Percentiles rank a stretch among this genome's conserved stretches.
phyloP scores from a whole-genome alignment of 2,797 vertebrate genomes.

The Varecia variegata region DNA sequence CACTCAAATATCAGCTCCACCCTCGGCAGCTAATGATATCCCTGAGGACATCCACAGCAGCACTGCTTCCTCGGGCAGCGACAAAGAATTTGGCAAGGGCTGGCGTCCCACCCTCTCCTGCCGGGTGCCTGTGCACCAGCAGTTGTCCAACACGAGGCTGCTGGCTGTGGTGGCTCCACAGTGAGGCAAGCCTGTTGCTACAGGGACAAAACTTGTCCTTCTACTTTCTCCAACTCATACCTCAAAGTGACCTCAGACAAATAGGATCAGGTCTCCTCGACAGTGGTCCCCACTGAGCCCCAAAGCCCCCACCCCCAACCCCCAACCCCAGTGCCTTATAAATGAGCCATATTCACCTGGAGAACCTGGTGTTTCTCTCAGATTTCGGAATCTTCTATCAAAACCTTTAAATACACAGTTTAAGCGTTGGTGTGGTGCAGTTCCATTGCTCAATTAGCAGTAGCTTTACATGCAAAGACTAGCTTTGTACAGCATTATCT shows the following conservation, averaged over 20 bases:
- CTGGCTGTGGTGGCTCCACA: accelerated
- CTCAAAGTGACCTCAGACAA: not conserved
- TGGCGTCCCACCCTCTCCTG: no score
- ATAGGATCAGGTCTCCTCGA: not conserved
- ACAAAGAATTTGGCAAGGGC: not conserved
- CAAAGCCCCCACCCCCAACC: not conserved
- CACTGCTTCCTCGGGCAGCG: not conserved
- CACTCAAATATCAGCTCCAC: not conserved
- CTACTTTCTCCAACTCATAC: not conserved
- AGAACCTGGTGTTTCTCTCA: not conserved
- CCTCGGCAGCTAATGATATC: not conserved
- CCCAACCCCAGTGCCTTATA: not conserved
- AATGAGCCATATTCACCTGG: not conserved
- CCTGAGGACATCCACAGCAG: not conserved
- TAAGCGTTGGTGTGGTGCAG: not conserved
- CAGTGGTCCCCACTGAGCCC: not conserved
- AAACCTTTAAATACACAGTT: not conserved
- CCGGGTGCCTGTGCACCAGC: no score
- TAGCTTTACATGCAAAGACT: not conserved
- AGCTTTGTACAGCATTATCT: not conserved
- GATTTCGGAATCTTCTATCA: not conserved
- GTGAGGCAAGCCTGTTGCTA: not conserved
- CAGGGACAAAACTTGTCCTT: not conserved
- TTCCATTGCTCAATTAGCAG: not conserved
- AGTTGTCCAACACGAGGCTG: not conserved